Conservation (phyloP, 2,113 vertebrate genomes). For the Cricetomys ansorgei region DNA sequence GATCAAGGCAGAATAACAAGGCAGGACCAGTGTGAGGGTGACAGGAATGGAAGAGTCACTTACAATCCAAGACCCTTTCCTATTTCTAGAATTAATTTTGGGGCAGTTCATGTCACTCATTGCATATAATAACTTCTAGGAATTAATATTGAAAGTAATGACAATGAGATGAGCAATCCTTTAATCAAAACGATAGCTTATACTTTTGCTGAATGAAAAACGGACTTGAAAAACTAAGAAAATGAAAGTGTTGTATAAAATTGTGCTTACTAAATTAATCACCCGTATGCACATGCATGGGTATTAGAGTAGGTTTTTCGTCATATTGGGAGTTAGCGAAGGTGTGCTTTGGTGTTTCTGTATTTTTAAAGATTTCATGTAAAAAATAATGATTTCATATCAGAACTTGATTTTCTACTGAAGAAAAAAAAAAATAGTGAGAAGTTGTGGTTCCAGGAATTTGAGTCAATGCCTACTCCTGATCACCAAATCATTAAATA, state of each 20-base stretch:
- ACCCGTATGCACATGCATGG: not conserved
- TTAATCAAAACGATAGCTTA: not conserved
- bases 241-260: slow-evolving; percentile 43
- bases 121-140: not conserved
- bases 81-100: slow-evolving; percentile 27
- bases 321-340: not conserved
- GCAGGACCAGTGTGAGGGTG: not conserved
- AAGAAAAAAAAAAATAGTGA: slow-evolving; percentile 14
- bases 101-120: not conserved
- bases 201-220: not conserved
- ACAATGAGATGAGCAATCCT: not conserved
- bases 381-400: not conserved
- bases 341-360: not conserved
- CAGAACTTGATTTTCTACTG: not conserved
- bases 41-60: not conserved
- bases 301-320: not conserved
- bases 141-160: slow-evolving; percentile 1
- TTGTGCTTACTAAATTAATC: not conserved
- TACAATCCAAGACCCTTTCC: not conserved
- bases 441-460: not conserved
- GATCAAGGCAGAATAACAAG: not conserved
- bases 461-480: not conserved
- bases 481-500: slow-evolving; percentile 28
- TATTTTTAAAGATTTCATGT: slow-evolving; percentile 36
- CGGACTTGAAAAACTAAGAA: not conserved